phyloP scores from a whole-genome alignment of 2,888 invertebrate species.

The Orthosia gothica region DNA sequence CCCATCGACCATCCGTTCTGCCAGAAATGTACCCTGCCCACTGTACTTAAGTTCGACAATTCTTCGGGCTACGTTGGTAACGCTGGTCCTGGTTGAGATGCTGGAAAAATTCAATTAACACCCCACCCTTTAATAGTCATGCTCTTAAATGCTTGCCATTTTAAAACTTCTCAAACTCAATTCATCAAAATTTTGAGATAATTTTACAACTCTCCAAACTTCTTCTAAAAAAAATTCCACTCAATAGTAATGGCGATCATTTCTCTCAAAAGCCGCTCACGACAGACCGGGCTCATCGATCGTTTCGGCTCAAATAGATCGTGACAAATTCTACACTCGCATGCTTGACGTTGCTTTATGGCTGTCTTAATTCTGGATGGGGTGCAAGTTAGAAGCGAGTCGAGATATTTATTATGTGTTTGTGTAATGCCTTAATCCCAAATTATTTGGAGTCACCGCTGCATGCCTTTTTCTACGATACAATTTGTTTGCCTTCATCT shows the following conservation, averaged over 20 bases:
- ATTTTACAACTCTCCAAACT: not conserved
- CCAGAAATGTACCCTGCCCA: no score
- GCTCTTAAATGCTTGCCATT: no score
- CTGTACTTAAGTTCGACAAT: no score
- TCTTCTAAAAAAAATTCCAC: slow-evolving; percentile 9
- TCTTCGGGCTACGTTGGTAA: no score
- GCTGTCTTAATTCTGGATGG: slow-evolving; percentile 75
- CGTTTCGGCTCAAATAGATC: slow-evolving; percentile 75
- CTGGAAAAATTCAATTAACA: no score
- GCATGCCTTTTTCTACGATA: no score
- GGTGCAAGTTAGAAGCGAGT: slow-evolving; percentile 51
- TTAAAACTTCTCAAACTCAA: not conserved
- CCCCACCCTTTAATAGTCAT: no score
- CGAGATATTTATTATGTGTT: not conserved
- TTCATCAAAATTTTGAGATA: not conserved
- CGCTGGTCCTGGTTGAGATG: no score
- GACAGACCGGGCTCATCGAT: slow-evolving; percentile 70
- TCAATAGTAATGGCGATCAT: slow-evolving; percentile 52
- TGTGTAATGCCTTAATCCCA: no score
- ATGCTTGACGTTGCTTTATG: slow-evolving; percentile 84
- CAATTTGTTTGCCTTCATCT: no score
- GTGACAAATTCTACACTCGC: slow-evolving; percentile 84
- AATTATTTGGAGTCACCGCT: no score
- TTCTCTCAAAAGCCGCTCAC: slow-evolving; percentile 57
- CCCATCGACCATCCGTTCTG: no score